A percentile compares a stretch with the other conserved stretches of the same genome.
Conservation (phyloP, 37 sponge, comb jelly and placozoan species). For the Halisarca cf. caerulea region DNA sequence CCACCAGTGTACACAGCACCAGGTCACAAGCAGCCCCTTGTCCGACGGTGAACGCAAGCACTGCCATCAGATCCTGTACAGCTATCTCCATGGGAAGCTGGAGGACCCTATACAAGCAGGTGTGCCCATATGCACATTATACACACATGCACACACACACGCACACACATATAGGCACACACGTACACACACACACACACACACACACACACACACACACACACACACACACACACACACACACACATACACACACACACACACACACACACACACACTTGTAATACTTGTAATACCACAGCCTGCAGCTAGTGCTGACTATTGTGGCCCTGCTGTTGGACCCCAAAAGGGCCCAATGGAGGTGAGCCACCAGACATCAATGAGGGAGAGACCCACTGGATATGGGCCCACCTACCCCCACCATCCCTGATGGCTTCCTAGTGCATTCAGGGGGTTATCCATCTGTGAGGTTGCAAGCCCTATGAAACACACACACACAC, state of each 20-base stretch:
- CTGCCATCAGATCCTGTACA: conserved; percentile 66
- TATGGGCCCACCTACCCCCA: no score
- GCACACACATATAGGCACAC: neutral
- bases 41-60: conserved; percentile 23
- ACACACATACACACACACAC: neutral
- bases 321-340: no score
- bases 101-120: conserved; percentile 73
- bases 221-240: neutral
- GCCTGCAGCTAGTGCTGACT: no score
- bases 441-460: no score
- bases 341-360: no score
- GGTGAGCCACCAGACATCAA: no score
- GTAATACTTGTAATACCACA: neutral
- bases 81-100: conserved; percentile 68
- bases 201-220: neutral
- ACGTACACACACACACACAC: no score
- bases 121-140: conserved; percentile 9
- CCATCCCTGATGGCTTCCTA: no score
- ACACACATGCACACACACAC: no score
- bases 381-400: no score
- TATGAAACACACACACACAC: no score
- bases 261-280: neutral
- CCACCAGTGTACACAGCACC: neutral
- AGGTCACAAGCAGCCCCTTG: conserved; percentile 10
- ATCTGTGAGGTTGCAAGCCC: no score